phyloP scores from a whole-genome alignment of 1,140 invertebrate species.

The Pseudomyrmex pallidus region DNA sequence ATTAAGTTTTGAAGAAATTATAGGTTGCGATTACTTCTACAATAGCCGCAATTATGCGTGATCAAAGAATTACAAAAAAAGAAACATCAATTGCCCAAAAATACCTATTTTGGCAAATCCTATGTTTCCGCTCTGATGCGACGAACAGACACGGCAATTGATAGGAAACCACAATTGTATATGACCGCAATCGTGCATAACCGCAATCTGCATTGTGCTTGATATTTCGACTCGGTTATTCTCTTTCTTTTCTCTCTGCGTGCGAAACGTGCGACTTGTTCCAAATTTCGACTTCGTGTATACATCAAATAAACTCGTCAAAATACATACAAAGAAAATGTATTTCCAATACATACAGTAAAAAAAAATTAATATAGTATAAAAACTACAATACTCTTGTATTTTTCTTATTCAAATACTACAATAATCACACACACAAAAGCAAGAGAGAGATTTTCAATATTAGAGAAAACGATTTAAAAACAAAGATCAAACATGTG shows the following conservation, averaged over 20 bases:
- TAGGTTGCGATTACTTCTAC: neutral
- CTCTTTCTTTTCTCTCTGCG: slow-evolving; percentile 1
- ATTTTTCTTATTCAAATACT: no score
- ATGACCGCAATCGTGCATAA: slow-evolving; percentile 25
- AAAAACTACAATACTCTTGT: no score
- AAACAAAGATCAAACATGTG: neutral
- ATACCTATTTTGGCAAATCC: neutral
- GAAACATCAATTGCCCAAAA: neutral
- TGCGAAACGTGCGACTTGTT: slow-evolving; percentile 6
- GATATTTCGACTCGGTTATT: slow-evolving; percentile 39
- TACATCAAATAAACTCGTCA: neutral
- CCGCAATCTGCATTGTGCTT: slow-evolving; percentile 36
- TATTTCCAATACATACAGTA: no score
- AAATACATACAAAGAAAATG: neutral
- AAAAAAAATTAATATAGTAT: no score
- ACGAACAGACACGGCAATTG: neutral
- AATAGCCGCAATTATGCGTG: neutral
- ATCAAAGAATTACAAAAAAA: neutral
- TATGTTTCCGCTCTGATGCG: neutral
- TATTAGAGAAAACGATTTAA: neutral
- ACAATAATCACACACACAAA: no score
- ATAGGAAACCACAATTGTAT: slow-evolving; percentile 48
- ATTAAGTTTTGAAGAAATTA: neutral
- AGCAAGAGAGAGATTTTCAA: no score
- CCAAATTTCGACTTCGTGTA: slow-evolving; percentile 17